phyloP scores from a whole-genome alignment of 2,797 vertebrate genomes.

The Sebastes hopkinsi region DNA sequence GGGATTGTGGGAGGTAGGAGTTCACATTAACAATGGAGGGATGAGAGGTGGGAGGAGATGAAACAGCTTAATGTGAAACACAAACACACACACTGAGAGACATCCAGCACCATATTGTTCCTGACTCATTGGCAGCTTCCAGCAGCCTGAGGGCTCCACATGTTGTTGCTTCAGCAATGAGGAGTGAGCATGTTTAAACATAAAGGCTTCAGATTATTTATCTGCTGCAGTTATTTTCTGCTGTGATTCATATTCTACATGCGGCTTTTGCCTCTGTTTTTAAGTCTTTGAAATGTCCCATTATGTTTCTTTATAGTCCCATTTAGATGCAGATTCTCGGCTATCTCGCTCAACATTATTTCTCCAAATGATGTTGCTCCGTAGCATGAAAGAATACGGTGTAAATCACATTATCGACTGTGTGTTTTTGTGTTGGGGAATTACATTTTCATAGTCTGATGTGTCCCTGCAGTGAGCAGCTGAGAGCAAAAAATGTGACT shows the following conservation, averaged over 20 bases:
- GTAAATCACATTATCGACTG: not conserved
- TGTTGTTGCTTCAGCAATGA: constrained; percentile 27
- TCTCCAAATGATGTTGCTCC: not conserved
- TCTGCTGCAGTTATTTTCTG: not conserved
- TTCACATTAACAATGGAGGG: constrained; percentile 46
- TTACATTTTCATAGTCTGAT: not conserved
- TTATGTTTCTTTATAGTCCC: not conserved
- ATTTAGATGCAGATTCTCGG: not conserved
- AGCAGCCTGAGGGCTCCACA: constrained; percentile 43
- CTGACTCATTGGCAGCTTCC: constrained; percentile 38
- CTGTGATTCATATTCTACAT: not conserved
- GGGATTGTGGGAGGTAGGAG: constrained; percentile 41
- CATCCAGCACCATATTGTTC: constrained; percentile 38
- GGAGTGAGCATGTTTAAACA: constrained; percentile 19
- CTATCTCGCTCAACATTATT: not conserved
- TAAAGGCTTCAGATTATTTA: constrained; percentile 21
- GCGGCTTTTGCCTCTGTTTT: not conserved
- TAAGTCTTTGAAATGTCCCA: not conserved
- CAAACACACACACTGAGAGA: constrained; percentile 31
- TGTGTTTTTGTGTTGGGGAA: not conserved
- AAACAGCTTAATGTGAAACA: constrained; percentile 51
- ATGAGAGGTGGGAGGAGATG: constrained; percentile 51
- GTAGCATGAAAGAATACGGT: not conserved
- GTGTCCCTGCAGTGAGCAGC: not conserved
- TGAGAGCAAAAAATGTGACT: not conserved